Evolutionary conservation across 1,140 invertebrate genomes (phyloP).

Genomic region (Drosophila neocordata): DNA sequence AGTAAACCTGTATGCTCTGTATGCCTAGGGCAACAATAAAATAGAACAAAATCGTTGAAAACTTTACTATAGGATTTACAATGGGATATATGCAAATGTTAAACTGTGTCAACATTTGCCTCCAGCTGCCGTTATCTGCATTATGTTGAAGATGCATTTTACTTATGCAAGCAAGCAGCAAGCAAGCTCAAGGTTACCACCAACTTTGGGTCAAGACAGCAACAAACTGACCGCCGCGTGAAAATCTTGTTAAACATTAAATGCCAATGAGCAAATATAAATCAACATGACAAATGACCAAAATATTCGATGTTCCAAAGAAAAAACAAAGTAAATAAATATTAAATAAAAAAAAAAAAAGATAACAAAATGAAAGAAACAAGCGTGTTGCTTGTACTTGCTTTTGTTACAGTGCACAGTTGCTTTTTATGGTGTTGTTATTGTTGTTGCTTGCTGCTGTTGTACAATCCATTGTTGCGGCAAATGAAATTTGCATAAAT

Average conservation of each 20-base stretch:
- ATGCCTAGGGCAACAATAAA: conserved; percentile 5
- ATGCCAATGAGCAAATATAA: conserved; percentile 78
- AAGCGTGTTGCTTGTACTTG: conserved; percentile 58
- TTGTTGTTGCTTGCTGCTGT: conserved; percentile 32
- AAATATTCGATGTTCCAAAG: conserved; percentile 39
- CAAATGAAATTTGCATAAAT: conserved; percentile 72
- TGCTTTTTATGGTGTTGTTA: conserved; percentile 22
- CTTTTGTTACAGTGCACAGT: conserved; percentile 46
- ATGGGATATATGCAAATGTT: conserved; percentile 8
- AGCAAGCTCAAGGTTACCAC: conserved; percentile 54
- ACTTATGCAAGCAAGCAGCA: neutral
- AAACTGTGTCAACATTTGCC: conserved; percentile 20
- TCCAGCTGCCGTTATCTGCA: conserved; percentile 11
- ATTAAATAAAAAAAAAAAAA: conserved; percentile 22
- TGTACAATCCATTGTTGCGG: conserved; percentile 61
- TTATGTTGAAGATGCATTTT: neutral
- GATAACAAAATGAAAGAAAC: conserved; percentile 4
- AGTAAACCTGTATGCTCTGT: too few relatives aligned
- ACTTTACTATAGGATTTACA: conserved; percentile 19
- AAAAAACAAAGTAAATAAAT: conserved; percentile 7
- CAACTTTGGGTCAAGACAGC: conserved; percentile 60
- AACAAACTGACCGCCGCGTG: conserved; percentile 46
- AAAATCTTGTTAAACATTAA: conserved; percentile 74
- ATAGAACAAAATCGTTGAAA: conserved; percentile 17
- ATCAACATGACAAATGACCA: conserved; percentile 77